Evolutionary conservation across 2,797 vertebrate species (phyloP), one percentile per base, ranked within the genome.

Genomic region (Cebuella pygmaea): DNA sequence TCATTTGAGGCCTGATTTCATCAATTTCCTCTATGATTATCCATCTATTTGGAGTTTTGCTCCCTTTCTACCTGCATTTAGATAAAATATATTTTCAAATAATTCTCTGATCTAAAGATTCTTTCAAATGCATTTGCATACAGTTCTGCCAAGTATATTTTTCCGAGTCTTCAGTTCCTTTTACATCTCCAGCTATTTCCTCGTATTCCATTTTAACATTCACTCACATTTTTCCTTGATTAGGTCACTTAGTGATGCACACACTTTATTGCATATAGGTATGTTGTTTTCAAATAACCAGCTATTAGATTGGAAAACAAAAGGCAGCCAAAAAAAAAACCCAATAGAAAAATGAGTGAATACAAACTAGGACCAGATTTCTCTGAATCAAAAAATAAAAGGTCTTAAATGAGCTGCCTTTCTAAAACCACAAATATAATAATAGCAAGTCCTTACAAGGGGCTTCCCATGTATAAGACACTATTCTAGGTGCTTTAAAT

Each of bases 401-500:
- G 52, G 4, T 3, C 44, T 67, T 33, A 75, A 81, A 86, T 26
- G 14, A 78, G 4, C 74, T 85, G 22, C 13, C 57, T 85, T 30
- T 84, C 64, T 59, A 48, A 84, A 94, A 39, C 26, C 64, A 88
- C 17, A 86, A 93, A 72, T 61, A 79, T 24, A 80, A 67, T 39
- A 94, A 59, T 46, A 81, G 19, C 4, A 86, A 89, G 19, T 26
- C 91, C 7, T 87, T 92, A 52, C 41, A 50, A 92, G 22, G 17
- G 82, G 24, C 20, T 89, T 55, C 82, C 46, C 19, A 85, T 41
- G 19, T 46, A 33, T 57, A 67, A 90, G 30, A 20, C 59, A 75
- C 2, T 80, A 76, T 57, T 83, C n/a, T 74, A 88, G 94, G 46
- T 78, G 19, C 55, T 87, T 48, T 96, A 26, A 76, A 92, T 94